A percentile compares a stretch with the other conserved stretches of the same genome.
These are phyloP conservation scores for Zaprionus camerounensis DNA, from an alignment of 1,140 invertebrate genomes.

Conservation along the genomic window DNA sequence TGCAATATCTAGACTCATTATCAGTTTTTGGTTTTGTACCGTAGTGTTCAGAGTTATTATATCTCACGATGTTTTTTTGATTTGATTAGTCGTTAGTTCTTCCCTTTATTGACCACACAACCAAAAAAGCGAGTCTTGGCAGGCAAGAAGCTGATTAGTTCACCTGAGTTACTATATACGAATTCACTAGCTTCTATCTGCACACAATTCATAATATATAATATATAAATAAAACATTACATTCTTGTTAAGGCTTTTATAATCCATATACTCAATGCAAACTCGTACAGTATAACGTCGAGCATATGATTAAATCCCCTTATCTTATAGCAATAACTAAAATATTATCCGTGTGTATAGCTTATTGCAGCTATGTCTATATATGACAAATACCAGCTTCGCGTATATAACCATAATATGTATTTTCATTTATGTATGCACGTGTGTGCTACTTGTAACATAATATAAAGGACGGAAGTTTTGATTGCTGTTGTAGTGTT, in stretches of 20 bases:
- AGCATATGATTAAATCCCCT: neutral
- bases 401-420: neutral
- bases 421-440: neutral
- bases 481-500: neutral
- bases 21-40: slow-evolving; percentile 14
- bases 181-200: neutral
- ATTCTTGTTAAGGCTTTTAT: neutral
- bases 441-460: neutral
- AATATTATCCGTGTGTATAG: neutral
- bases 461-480: neutral
- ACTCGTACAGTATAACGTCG: neutral
- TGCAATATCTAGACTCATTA: slow-evolving; percentile 7
- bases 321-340: neutral
- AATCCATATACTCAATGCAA: neutral
- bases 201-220: neutral
- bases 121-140: neutral
- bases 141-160: slow-evolving; percentile 3
- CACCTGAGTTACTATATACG: slow-evolving; percentile 1
- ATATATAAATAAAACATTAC: neutral
- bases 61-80: neutral
- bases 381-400: neutral
- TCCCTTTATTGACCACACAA: neutral
- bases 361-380: neutral
- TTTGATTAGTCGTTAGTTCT: slow-evolving; percentile 14
- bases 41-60: slow-evolving; percentile 8